Percentiles rank a stretch among this genome's conserved stretches.
phyloP scores from a whole-genome alignment of 2,113 vertebrate genomes.

The Callithrix jacchus region DNA sequence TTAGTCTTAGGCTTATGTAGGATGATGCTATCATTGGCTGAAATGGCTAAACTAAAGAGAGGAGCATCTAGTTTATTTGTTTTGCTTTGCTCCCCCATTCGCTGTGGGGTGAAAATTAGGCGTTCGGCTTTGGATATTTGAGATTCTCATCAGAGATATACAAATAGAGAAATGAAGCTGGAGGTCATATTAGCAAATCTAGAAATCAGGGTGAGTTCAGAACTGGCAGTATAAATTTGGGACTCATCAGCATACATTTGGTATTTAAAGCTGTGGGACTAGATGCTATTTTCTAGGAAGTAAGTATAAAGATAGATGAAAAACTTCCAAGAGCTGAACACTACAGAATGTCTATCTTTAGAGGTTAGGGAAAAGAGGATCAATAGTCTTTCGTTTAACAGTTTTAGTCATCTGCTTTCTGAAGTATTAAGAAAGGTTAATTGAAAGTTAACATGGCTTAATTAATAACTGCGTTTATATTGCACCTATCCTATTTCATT shows the following conservation, averaged over 20 bases:
- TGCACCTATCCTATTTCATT: conserved; percentile 9
- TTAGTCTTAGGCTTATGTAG: background rate
- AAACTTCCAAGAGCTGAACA: background rate
- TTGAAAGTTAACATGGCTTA: background rate
- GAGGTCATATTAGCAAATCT: background rate
- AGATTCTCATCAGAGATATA: background rate
- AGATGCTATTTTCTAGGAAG: background rate
- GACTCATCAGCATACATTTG: background rate
- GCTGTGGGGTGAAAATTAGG: background rate
- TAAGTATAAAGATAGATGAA: background rate
- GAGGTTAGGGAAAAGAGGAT: background rate
- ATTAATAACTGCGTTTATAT: background rate
- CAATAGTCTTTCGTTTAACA: background rate
- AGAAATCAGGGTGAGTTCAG: background rate
- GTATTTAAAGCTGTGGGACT: background rate
- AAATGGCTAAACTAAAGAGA: background rate
- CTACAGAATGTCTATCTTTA: background rate
- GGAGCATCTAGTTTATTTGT: background rate
- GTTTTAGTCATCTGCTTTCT: conserved; percentile 36
- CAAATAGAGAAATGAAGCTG: background rate
- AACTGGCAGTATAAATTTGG: background rate
- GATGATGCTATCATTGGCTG: background rate
- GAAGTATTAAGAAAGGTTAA: background rate
- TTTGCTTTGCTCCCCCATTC: background rate
- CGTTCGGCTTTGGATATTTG: background rate